Evolutionary conservation across 2,113 vertebrate species (phyloP).

Genomic region (Merops nubicus): DNA sequence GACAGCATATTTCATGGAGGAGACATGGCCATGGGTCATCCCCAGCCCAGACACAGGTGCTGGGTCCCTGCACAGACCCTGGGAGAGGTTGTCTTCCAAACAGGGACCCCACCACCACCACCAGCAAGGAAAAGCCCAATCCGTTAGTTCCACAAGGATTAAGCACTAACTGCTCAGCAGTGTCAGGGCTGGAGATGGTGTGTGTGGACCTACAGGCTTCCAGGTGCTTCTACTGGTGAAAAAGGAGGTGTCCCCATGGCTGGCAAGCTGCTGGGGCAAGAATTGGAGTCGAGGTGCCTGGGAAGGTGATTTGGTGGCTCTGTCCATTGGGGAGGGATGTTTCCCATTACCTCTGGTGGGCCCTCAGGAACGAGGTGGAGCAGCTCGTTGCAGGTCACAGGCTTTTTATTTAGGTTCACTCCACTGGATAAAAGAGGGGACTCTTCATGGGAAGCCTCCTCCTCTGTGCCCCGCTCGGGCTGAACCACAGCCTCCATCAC

Average conservation of each 20-base stretch:
- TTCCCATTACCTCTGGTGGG: conserved; percentile 67
- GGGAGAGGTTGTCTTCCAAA: neutral
- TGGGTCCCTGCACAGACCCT: neutral
- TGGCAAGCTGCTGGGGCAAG: neutral
- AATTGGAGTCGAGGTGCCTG: neutral
- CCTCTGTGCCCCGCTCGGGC: fast-evolving
- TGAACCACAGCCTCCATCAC: conserved; percentile 47
- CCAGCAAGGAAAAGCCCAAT: neutral
- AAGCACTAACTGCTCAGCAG: neutral
- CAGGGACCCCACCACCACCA: fast-evolving
- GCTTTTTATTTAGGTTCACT: neutral
- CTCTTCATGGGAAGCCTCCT: conserved; percentile 29
- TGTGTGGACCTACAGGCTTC: neutral
- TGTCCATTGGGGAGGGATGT: neutral
- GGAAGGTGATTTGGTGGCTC: neutral
- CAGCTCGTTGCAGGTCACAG: conserved; percentile 45
- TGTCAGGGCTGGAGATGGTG: neutral
- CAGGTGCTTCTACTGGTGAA: neutral
- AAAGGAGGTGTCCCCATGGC: neutral
- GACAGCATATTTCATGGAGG: neutral
- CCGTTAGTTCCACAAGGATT: neutral
- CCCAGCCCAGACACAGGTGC: fast-evolving
- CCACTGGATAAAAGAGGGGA: conserved; percentile 57
- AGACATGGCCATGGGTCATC: neutral
- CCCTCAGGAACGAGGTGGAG: conserved; percentile 64